Evolutionary conservation across 2,113 vertebrate species (phyloP).

Genomic region (Equus przewalskii): DNA sequence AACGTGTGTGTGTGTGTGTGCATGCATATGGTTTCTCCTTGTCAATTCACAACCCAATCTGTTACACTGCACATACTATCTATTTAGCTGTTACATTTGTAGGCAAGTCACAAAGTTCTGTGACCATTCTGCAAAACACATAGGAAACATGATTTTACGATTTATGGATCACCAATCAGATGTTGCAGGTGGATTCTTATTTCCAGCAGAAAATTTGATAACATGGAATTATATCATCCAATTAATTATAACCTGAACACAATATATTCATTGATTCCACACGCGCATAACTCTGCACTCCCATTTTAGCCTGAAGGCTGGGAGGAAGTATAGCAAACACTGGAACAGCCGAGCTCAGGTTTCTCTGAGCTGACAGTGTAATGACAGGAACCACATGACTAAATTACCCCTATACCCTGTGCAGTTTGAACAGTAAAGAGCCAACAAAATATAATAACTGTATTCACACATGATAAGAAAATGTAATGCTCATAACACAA

Average conservation of each 20-base stretch:
- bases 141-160: background rate
- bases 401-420: background rate
- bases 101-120: background rate
- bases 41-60: background rate
- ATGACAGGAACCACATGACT: background rate
- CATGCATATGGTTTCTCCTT: background rate
- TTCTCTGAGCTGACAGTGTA: background rate
- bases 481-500: background rate
- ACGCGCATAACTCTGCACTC: background rate
- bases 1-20: background rate
- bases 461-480: background rate
- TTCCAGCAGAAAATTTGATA: constrained; percentile 50
- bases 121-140: background rate
- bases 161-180: background rate
- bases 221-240: background rate
- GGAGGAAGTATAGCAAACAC: constrained; percentile 32
- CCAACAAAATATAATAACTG: background rate
- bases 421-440: constrained; percentile 13
- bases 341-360: background rate
- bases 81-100: background rate
- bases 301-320: background rate
- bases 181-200: constrained; percentile 28
- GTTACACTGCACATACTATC: background rate
- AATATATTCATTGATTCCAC: constrained; percentile 9
- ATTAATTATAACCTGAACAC: constrained; percentile 41